Conservation (phyloP, 2,888 invertebrate species). For the Tenthredo livida region DNA sequence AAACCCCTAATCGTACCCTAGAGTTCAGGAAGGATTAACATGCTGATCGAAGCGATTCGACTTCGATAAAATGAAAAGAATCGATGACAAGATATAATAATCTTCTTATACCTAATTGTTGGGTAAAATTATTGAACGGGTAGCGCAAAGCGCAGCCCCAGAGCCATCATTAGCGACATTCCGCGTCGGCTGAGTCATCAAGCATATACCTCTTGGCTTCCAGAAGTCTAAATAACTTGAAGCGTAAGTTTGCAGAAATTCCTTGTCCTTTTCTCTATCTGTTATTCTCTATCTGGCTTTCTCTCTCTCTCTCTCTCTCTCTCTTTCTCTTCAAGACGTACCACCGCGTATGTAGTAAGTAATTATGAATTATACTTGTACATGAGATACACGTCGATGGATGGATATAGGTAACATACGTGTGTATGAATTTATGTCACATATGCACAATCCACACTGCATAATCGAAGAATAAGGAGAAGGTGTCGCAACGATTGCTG, state of each 20-base stretch:
- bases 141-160: conserved; percentile 17
- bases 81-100: not conserved
- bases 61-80: not conserved
- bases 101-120: not conserved
- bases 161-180: conserved; percentile 75
- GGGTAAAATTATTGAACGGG: not conserved
- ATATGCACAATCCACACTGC: conserved; percentile 3
- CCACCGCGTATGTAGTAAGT: not conserved
- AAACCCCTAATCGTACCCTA: not conserved
- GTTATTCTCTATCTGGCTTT: conserved; percentile 47
- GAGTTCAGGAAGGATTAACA: not conserved
- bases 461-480: not conserved
- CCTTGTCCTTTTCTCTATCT: conserved; percentile 60
- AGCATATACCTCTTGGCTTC: conserved; percentile 64
- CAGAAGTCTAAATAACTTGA: conserved; percentile 66
- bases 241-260: conserved; percentile 61
- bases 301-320: conserved; percentile 53
- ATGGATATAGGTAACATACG: not conserved
- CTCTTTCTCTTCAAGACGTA: conserved; percentile 52
- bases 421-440: conserved; percentile 12
- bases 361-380: conserved; percentile 5
- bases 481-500: not conserved
- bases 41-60: not conserved
- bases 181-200: conserved; percentile 75
- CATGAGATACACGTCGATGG: not conserved